Evolutionary conservation across 2,113 vertebrate species (phyloP), one percentile per base, ranked within the genome.

Genomic region (Noctilio leporinus): DNA sequence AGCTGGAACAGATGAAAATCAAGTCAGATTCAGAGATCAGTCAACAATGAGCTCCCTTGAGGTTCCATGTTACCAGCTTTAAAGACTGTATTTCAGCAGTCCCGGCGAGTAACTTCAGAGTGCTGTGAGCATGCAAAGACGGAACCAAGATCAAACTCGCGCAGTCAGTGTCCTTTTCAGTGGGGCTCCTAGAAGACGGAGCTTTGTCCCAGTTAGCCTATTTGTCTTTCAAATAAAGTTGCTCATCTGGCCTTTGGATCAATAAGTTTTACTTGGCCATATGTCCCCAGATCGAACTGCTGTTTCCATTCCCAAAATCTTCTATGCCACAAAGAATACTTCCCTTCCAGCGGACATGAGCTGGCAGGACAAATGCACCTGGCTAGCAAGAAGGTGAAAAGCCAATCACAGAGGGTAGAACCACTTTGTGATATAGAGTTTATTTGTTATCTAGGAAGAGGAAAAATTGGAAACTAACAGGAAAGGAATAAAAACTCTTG

Each of bases 171-270:
- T 57, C 57, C 35, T 93, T 64, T 67, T 77, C 47, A 85, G 55
- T 14, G 67, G 22, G 24, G 16, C 2, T 47, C 26, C 47, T 78
- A 55, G 20, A 59, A 77, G 65, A 94, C 49, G 51, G 65, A 49
- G 73, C 83, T 95, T 73, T 89, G 45, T 70, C 69, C 47, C 9
- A 45, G 22, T 93, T 59, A 81, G 53, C 53, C 69, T 80, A 14
- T n/a, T 64, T 33, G 26, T 86, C 40, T 86, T 89, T 83, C 59
- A 72, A 80, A 93, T 91, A 59, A 81, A 75, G 81, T 43, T 64
- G 87, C 92, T 80, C 84, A 47, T 89, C 57, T 86, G 89, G 45
- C 20, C 53, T 96, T 93, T 65, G 40, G 59, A 87, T 55, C 89
- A 82, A 45, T 28, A 81, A 55, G 16, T 75, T 91, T 91, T 83